Conservation (phyloP, 2,888 invertebrate genomes). For the Spodoptera picta region DNA sequence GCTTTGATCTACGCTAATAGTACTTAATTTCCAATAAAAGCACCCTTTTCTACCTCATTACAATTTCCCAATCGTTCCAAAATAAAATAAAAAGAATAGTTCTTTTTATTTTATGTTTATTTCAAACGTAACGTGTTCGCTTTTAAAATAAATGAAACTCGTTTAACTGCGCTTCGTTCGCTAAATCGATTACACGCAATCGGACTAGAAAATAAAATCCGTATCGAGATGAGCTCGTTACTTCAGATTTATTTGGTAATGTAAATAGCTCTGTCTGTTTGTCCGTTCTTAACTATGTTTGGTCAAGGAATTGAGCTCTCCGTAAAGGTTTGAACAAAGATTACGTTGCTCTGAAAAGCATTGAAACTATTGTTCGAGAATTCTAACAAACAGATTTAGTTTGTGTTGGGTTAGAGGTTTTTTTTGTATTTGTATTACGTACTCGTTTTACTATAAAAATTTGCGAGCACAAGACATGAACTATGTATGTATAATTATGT, state of each 20-base stretch:
- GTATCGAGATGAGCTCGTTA: constrained; percentile 72
- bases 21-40: too few species aligned
- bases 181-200: constrained; percentile 24
- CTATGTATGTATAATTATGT: too few species aligned
- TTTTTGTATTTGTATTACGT: too few species aligned
- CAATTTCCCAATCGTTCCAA: too few species aligned
- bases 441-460: too few species aligned
- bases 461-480: too few species aligned
- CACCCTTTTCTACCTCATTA: too few species aligned
- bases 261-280: constrained; percentile 74
- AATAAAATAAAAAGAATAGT: too few species aligned
- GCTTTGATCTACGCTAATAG: too few species aligned
- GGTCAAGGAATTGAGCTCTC: constrained; percentile 67
- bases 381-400: too few species aligned
- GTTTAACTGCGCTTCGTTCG: not conserved
- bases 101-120: too few species aligned
- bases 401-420: not conserved
- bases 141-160: not conserved
- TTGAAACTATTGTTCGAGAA: constrained; percentile 14
- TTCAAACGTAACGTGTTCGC: too few species aligned
- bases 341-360: constrained; percentile 52
- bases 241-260: constrained; percentile 73
- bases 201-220: constrained; percentile 59
- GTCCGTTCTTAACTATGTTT: constrained; percentile 80
- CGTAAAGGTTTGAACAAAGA: constrained; percentile 62